Conservation (phyloP, 2,888 invertebrate genomes). For the Norana najaformis region DNA sequence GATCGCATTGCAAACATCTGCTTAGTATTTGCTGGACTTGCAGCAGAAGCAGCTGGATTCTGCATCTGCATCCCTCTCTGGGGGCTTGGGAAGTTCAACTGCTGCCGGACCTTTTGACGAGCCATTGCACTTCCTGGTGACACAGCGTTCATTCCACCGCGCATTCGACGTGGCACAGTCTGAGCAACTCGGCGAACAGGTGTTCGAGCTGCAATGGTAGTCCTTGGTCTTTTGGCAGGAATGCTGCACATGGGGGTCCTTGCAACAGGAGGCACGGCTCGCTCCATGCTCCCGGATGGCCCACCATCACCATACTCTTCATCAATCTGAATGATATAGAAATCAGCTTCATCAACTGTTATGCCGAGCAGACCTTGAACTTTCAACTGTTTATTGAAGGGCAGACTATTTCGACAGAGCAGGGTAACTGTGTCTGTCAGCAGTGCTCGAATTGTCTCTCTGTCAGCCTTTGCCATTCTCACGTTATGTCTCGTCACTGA, state of each 20-base stretch:
- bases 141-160: not conserved
- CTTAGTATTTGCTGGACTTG: not conserved
- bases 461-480: constrained; percentile 16
- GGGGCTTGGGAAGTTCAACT: constrained; percentile 2
- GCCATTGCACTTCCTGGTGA: constrained; percentile 8
- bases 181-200: constrained; percentile 10
- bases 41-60: not conserved
- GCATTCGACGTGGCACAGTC: constrained; percentile 9
- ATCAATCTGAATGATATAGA: constrained; percentile 17
- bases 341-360: constrained; percentile 6
- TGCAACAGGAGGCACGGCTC: not conserved
- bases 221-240: not conserved
- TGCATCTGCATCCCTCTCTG: not conserved
- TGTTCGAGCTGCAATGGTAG: not conserved
- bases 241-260: not conserved
- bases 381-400: not conserved
- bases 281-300: not conserved
- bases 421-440: constrained; percentile 22
- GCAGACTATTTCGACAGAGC: constrained; percentile 22
- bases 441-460: constrained; percentile 16
- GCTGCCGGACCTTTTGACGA: constrained; percentile 22
- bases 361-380: constrained; percentile 23
- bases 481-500: not conserved
- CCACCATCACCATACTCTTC: constrained; percentile 22
- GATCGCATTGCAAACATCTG: constrained; percentile 2